These are phyloP conservation scores for Actenoides hombroni DNA, from an alignment of 2,113 vertebrate species.

Conservation along the genomic window DNA sequence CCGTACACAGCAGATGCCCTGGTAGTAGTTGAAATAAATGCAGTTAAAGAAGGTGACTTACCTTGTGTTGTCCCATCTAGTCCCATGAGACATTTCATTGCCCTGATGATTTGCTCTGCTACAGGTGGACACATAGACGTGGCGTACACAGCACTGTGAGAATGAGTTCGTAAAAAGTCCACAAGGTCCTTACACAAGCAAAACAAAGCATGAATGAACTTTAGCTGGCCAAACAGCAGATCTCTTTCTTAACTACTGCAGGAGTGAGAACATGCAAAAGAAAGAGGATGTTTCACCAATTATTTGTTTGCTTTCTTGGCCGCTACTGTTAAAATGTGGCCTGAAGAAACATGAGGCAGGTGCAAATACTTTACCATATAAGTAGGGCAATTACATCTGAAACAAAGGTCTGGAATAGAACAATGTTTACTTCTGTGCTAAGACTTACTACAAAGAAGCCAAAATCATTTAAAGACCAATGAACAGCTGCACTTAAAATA, in stretches of 20 bases:
- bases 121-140: conserved; percentile 85
- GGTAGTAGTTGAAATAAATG: neutral
- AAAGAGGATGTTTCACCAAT: neutral
- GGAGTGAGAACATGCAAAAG: neutral
- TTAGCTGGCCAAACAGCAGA: neutral
- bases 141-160: conserved; percentile 87
- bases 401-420: neutral
- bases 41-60: conserved; percentile 64
- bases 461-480: neutral
- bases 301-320: neutral
- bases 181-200: conserved; percentile 82
- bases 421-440: neutral
- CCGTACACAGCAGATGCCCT: neutral
- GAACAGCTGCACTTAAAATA: neutral
- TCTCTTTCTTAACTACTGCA: neutral
- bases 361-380: neutral
- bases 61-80: conserved; percentile 83
- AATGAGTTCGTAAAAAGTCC: conserved; percentile 86
- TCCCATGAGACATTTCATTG: conserved; percentile 88
- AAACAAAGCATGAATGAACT: conserved; percentile 57
- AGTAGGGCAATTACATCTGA: neutral
- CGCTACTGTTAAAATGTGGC: neutral
- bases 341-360: conserved; percentile 30
- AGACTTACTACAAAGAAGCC: neutral
- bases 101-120: conserved; percentile 85